A percentile compares a stretch with the other conserved stretches of the same genome.
Evolutionary conservation across 2,797 vertebrate species (phyloP).

Genomic region (Lacerta bilineata): DNA sequence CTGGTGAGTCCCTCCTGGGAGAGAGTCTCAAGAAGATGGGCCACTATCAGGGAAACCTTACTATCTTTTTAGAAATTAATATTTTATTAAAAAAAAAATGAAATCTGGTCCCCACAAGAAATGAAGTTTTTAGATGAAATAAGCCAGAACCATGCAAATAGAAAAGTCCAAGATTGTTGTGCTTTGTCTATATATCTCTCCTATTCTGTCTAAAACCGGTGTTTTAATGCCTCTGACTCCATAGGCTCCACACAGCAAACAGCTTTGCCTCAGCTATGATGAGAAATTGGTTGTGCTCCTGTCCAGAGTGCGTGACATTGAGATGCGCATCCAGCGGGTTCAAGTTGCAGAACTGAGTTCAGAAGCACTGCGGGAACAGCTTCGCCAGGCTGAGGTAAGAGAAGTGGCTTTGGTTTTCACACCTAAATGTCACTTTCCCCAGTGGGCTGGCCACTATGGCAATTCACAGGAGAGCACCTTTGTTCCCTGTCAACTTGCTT

Average conservation of each 20-base stretch:
- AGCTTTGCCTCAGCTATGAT: slow-evolving; percentile 91
- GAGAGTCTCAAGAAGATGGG: not conserved
- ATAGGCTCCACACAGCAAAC: slow-evolving; percentile 81
- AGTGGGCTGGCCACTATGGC: not conserved
- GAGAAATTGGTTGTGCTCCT: slow-evolving; percentile 89
- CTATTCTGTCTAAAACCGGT: not conserved
- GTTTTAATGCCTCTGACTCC: slow-evolving; percentile 48
- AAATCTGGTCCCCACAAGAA: not conserved
- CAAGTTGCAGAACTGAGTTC: slow-evolving; percentile 82
- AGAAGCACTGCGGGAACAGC: slow-evolving; percentile 83
- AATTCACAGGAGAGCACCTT: not conserved
- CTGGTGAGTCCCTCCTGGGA: not conserved
- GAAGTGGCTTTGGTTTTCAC: not conserved
- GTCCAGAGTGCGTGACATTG: slow-evolving; percentile 90
- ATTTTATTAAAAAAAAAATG: not conserved
- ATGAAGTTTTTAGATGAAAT: not conserved
- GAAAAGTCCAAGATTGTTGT: not conserved
- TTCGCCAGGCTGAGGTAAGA: slow-evolving; percentile 88
- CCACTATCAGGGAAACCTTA: not conserved
- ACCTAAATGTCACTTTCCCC: no score
- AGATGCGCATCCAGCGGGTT: slow-evolving; percentile 89
- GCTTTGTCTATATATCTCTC: slow-evolving; percentile 12
- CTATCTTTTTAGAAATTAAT: not conserved
- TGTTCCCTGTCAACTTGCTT: not conserved
- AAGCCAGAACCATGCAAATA: not conserved